Evolutionary conservation across 2,888 invertebrate genomes (phyloP).

Genomic region (Drosophila nr. fundita): DNA sequence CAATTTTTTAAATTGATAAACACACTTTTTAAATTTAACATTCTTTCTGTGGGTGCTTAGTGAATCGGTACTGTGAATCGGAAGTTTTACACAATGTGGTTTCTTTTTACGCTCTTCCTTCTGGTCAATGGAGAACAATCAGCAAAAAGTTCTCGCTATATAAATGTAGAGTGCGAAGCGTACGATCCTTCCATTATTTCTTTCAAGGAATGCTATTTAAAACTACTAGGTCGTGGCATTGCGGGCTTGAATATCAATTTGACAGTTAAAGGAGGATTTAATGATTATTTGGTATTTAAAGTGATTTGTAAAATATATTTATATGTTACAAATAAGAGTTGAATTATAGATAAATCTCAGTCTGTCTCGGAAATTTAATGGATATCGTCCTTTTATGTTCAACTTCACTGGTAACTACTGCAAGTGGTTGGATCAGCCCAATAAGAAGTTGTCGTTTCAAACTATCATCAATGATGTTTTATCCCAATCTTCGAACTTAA

Average conservation of each 20-base stretch:
- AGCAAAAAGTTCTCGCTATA: too few relatives aligned
- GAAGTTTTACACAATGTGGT: too few relatives aligned
- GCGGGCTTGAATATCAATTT: slow-evolving; percentile 16
- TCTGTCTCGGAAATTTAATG: slow-evolving; percentile 35
- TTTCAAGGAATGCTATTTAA: slow-evolving; percentile 16
- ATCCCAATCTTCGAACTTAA: slow-evolving; percentile 5
- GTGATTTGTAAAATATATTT: not conserved
- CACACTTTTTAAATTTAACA: too few relatives aligned
- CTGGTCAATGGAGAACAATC: too few relatives aligned
- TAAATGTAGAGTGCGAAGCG: too few relatives aligned
- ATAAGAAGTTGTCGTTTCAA: slow-evolving; percentile 6
- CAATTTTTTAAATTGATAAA: too few relatives aligned
- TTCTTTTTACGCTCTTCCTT: too few relatives aligned
- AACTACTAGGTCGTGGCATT: slow-evolving; percentile 28
- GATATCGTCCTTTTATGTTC: slow-evolving; percentile 42
- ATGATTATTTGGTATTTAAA: slow-evolving; percentile 20
- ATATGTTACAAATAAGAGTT: too few relatives aligned
- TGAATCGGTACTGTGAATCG: too few relatives aligned
- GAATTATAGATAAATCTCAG: slow-evolving; percentile 29
- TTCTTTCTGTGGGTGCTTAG: too few relatives aligned
- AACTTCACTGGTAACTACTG: slow-evolving; percentile 38
- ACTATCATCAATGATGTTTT: not conserved
- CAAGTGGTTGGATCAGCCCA: not conserved
- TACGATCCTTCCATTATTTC: too few relatives aligned
- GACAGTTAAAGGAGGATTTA: not conserved